Base-by-base conservation (phyloP, 2,113 vertebrate species). In the Hippopotamus amphibius region DNA sequence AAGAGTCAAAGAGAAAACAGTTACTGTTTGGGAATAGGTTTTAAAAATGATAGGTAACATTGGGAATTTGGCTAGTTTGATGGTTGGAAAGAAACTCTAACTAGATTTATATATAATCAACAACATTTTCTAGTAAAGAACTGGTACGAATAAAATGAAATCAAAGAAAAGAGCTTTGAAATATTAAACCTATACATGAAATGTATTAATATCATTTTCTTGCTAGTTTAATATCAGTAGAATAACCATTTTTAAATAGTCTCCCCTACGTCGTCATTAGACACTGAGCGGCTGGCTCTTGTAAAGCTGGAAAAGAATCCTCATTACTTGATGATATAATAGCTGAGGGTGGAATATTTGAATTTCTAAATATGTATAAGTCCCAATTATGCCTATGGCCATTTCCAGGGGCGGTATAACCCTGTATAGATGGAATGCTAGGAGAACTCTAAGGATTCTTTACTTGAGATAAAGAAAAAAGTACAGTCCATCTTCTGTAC, bases 141-240 rank as follows among this genome's bases (percentile, higher is more conserved):
- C 19, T 77, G 55, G 7, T 77, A 22, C 77, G 41, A 90, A 68
- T 68, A 61, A 80, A 92, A 68, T 71, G 59, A 79, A 92, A 86
- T 79, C 12, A 91, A 83, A 84, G 66, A 85, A 81, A 80, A 85
- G 41, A 93, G 12, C 22, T 46, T 82, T 41, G 15, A 71, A 81
- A 48, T 43, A 87, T 46, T 86, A 65, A 94, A 37, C 28, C n/a
- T 96, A 13, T 41, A 46, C 57, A 72, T 81, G 37, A 95, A 93
- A 86, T 6, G 1, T 81, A 61, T 43, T 46, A 48, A 15, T 26
- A 43, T 33, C 17, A 50, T 61, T 90, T 95, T 95, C 12, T 41
- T 97, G 41, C 57, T 59, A 72, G 43, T 43, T 97, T 85, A 79
- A 21, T 91, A 26, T 66, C 48, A 95, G n/a, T 53, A 74, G 72